phyloP scores from a whole-genome alignment of 2,888 invertebrate species.

The Netelia fuscicornis region DNA sequence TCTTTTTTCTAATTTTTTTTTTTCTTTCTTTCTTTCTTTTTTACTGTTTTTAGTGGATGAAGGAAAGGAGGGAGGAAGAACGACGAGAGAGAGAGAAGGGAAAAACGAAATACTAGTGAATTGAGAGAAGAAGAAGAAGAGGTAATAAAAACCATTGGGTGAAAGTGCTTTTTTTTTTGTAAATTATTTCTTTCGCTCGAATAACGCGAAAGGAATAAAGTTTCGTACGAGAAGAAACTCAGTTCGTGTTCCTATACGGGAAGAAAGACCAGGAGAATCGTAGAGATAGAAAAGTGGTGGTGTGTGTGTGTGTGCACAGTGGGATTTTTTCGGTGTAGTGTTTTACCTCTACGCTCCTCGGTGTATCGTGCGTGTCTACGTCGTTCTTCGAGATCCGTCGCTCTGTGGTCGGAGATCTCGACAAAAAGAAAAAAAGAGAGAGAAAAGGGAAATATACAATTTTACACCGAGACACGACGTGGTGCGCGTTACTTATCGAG shows the following conservation, averaged over 20 bases:
- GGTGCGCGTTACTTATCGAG: not conserved
- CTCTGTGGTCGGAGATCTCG: not conserved
- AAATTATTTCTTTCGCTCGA: no score
- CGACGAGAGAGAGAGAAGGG: slow-evolving; percentile 57
- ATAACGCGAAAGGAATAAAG: not conserved
- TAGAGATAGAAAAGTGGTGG: not conserved
- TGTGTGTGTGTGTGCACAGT: slow-evolving; percentile 7
- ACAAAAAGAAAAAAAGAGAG: not conserved
- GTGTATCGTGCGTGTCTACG: not conserved
- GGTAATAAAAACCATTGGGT: not conserved
- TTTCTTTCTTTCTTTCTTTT: not conserved
- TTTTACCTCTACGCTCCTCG: not conserved
- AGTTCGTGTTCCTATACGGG: not conserved
- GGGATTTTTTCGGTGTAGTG: not conserved
- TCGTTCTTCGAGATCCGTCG: not conserved
- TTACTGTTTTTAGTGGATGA: slow-evolving; percentile 50
- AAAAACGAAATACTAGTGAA: slow-evolving; percentile 43
- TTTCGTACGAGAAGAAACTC: not conserved
- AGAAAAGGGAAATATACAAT: not conserved
- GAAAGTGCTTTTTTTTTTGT: slow-evolving; percentile 34
- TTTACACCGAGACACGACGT: not conserved
- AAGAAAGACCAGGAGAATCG: not conserved
- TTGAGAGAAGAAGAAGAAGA: slow-evolving; percentile 28
- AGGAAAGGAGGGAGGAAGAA: slow-evolving; percentile 53
- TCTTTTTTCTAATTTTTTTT: not conserved